Percentiles rank a stretch among this genome's conserved stretches.
These are phyloP conservation scores for Folsomia manolachei DNA, from an alignment of 2,888 invertebrate genomes.

Conservation along the genomic window DNA sequence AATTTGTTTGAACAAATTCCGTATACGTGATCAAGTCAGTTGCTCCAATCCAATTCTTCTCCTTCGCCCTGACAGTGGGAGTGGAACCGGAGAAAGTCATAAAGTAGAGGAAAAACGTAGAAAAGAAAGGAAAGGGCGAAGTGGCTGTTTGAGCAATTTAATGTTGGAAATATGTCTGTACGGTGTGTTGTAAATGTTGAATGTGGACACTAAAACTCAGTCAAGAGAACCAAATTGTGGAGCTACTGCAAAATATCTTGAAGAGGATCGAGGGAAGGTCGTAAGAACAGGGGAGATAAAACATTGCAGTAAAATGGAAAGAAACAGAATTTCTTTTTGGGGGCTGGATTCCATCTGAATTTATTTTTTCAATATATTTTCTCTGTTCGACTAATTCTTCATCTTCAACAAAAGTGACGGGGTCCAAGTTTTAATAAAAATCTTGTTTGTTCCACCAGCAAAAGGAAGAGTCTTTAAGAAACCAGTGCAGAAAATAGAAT, in stretches of 20 bases:
- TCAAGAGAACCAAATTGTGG: slow-evolving; percentile 5
- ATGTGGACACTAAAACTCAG: slow-evolving; percentile 18
- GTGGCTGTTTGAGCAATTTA: slow-evolving; percentile 17
- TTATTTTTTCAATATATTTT: too few species aligned
- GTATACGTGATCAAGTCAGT: not conserved
- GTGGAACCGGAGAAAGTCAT: not conserved
- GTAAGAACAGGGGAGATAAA: not conserved
- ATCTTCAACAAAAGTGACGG: too few species aligned
- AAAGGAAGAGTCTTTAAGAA: not conserved
- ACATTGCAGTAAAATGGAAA: not conserved
- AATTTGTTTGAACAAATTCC: not conserved
- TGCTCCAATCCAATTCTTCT: not conserved
- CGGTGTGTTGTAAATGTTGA: slow-evolving; percentile 5
- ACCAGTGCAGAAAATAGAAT: too few species aligned
- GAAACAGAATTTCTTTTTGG: not conserved
- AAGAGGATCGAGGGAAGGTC: not conserved
- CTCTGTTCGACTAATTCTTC: not conserved
- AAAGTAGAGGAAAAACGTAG: not conserved
- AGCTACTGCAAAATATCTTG: not conserved
- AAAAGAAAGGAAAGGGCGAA: slow-evolving; percentile 4
- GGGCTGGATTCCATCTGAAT: too few species aligned
- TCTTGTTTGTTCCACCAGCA: not conserved
- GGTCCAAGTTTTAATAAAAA: too few species aligned
- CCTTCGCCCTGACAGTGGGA: not conserved
- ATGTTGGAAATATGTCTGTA: slow-evolving; percentile 11